Conservation (phyloP, 2,888 invertebrate genomes). For the Rhamnusium bicolor region DNA sequence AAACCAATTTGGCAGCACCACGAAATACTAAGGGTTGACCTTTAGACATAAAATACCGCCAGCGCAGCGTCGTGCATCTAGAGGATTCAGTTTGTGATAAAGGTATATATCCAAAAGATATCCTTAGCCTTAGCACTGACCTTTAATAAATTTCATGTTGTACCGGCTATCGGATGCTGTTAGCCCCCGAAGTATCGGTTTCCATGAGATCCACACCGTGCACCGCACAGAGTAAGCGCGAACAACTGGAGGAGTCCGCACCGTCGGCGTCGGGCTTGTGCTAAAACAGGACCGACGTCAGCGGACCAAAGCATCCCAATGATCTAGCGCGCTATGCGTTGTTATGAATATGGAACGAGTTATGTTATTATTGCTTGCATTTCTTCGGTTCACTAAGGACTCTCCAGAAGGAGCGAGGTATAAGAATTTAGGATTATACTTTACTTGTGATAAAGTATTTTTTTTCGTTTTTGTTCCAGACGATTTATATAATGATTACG, state of each 20-base stretch:
- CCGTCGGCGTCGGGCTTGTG: slow-evolving; percentile 53
- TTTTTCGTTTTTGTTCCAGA: not conserved
- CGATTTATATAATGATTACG: too few species aligned
- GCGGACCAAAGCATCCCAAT: slow-evolving; percentile 37
- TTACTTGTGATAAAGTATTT: not conserved
- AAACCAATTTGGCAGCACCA: slow-evolving; percentile 7
- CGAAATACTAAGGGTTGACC: not conserved
- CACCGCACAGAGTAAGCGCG: slow-evolving; percentile 55
- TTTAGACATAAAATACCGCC: slow-evolving; percentile 2
- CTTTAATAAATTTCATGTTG: slow-evolving; percentile 59
- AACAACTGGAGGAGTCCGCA: slow-evolving; percentile 55
- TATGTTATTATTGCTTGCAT: slow-evolving; percentile 10
- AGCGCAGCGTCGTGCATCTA: slow-evolving; percentile 5
- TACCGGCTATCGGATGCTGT: slow-evolving; percentile 13
- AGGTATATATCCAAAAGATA: slow-evolving; percentile 7
- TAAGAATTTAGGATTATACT: not conserved
- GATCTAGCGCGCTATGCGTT: slow-evolving; percentile 7
- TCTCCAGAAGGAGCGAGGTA: not conserved
- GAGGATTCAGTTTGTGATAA: not conserved
- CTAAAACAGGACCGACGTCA: slow-evolving; percentile 61
- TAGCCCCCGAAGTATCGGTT: slow-evolving; percentile 39
- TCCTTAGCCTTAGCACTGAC: slow-evolving; percentile 49
- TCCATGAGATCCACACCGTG: slow-evolving; percentile 51
- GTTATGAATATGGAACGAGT: slow-evolving; percentile 16
- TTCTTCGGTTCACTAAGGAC: not conserved